Percentiles rank a stretch among this genome's conserved stretches.
phyloP scores from a whole-genome alignment of 2,888 invertebrate species.

The Schrankia costaestrigalis region DNA sequence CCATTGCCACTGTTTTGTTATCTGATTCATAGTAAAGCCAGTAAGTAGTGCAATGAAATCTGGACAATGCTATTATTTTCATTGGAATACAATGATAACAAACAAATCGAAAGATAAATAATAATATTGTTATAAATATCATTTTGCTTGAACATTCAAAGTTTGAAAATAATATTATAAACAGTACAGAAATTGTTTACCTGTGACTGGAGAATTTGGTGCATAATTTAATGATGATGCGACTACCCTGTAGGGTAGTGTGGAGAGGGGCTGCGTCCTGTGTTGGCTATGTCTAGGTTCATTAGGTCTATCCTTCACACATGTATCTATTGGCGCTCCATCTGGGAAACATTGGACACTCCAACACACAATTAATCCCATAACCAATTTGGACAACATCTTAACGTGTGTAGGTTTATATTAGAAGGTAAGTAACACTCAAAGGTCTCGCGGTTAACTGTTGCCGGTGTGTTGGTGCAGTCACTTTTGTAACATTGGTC shows the following conservation, averaged over 20 bases:
- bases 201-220: conserved; percentile 86
- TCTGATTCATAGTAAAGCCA: no score
- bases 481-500: conserved; percentile 79
- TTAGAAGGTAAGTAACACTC: conserved; percentile 23
- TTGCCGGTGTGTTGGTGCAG: conserved; percentile 46
- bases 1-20: no score
- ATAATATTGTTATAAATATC: no score
- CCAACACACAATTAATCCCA: conserved; percentile 54
- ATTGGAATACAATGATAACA: no score
- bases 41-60: no score
- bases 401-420: conserved; percentile 14
- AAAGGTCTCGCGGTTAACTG: conserved; percentile 57
- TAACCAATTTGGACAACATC: conserved; percentile 54
- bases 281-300: conserved; percentile 89
- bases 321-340: conserved; percentile 89
- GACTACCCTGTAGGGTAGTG: conserved; percentile 84
- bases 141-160: no score
- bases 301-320: conserved; percentile 87
- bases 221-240: conserved; percentile 84
- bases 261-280: conserved; percentile 82
- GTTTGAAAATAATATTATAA: no score
- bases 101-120: no score
- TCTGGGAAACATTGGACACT: conserved; percentile 84
- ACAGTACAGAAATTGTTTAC: no score
- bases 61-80: no score